Evolutionary conservation across 2,113 vertebrate genomes (phyloP), one percentile per base, ranked within the genome.

Genomic region (Tilapia sparmanii): DNA sequence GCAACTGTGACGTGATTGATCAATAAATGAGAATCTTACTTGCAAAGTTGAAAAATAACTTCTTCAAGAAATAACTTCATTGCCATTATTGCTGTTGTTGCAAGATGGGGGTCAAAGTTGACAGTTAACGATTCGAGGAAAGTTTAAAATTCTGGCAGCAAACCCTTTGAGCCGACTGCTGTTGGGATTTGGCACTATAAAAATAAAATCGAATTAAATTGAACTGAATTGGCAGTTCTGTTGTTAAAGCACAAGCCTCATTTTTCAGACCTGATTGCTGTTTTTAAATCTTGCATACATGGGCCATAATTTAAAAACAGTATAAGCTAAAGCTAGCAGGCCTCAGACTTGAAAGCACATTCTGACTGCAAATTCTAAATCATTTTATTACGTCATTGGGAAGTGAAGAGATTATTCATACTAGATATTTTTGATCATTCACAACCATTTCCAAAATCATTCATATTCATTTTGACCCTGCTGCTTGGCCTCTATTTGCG

Each of bases 401-500:
- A 53, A 84, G 50, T 24, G 61, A 50, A 61, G 31, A 61, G 19
- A 38, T 50, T 50, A 50, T 78, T 50, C 16, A 47, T 11, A 1
- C 15, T 29, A 50, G 71, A 50, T 47, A 76, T 8, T 31, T 78
- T 78, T 78, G 26, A 78, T 78, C 16, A 78, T 33, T 78, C 31
- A 29, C 59, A 47, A 79, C 29, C 78, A 71, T 86, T 24, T 45
- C 53, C 10, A 78, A 57, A 86, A 61, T 79, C 73, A 31, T 8
- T 73, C 59, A 24, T 42, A 22, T 40, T 38, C 63, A 73, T 90
- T 85, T 33, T 80, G 80, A 82, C 52, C 71, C 10, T 15, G 78
- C 86, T 87, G 83, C 81, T 89, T 89, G 38, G 42, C 31, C 53
- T 82, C 84, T 73, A 84, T 79, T 84, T 80, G 26, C 78, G 57